These are phyloP conservation scores for Erebia epiphron DNA, from an alignment of 2,888 invertebrate species.

Conservation along the genomic window DNA sequence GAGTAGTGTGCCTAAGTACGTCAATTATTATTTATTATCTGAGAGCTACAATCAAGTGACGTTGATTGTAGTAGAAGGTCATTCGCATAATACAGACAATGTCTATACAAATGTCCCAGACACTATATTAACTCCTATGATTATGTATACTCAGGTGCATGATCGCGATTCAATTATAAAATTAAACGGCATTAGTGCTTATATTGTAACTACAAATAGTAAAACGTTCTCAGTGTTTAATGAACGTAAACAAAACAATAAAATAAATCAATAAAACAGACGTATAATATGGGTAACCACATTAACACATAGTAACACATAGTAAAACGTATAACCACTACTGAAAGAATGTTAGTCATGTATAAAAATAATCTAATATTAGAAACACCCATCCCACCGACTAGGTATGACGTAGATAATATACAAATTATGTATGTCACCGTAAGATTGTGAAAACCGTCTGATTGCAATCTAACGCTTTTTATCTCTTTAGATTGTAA, in stretches of 20 bases:
- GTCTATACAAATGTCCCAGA: slow-evolving; percentile 24
- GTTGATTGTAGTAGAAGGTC: slow-evolving; percentile 46
- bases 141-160: slow-evolving; percentile 23
- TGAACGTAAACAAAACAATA: not conserved
- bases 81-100: slow-evolving; percentile 18
- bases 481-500: no score
- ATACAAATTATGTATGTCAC: no score
- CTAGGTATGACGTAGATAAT: not conserved
- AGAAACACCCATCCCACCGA: not conserved
- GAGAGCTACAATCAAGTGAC: slow-evolving; percentile 44
- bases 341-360: slow-evolving; percentile 2
- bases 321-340: not conserved
- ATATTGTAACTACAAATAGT: not conserved
- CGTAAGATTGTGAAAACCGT: no score
- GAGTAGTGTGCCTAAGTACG: slow-evolving; percentile 28
- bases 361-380: not conserved
- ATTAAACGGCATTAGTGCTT: slow-evolving; percentile 7
- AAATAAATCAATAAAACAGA: not conserved
- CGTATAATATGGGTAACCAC: not conserved
- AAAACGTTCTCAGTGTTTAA: not conserved
- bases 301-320: not conserved
- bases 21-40: slow-evolving; percentile 41
- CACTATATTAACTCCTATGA: slow-evolving; percentile 21
- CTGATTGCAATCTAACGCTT: no score
- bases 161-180: slow-evolving; percentile 9